phyloP scores from a whole-genome alignment of 2,113 vertebrate genomes.

The Caranx melampygus region DNA sequence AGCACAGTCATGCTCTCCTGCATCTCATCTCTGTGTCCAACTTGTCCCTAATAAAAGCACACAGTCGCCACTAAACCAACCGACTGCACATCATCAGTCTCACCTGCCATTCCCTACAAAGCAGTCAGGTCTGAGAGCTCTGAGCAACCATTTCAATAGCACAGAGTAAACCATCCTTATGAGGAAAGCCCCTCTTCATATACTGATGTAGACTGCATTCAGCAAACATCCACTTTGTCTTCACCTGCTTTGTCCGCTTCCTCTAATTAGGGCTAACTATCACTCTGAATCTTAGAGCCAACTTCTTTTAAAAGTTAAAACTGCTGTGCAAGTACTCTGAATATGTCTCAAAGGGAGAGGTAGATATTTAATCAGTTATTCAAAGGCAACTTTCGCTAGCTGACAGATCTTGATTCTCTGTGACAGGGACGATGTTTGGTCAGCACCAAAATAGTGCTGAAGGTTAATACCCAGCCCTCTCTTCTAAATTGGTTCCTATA shows the following conservation, averaged over 20 bases:
- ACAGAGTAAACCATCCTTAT: conserved; percentile 39
- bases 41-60: conserved; percentile 37
- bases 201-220: conserved; percentile 7
- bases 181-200: conserved; percentile 31
- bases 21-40: conserved; percentile 43
- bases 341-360: too few relatives aligned
- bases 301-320: neutral
- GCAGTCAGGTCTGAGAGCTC: conserved; percentile 10
- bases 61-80: neutral
- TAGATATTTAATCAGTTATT: neutral
- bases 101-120: conserved; percentile 37
- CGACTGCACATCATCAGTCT: conserved; percentile 46
- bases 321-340: too few relatives aligned
- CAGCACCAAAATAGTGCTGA: neutral
- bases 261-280: neutral
- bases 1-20: conserved; percentile 55
- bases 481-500: neutral
- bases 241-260: conserved; percentile 7
- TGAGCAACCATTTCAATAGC: conserved; percentile 27
- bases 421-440: neutral
- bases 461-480: neutral
- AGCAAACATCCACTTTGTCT: neutral
- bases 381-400: neutral
- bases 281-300: neutral
- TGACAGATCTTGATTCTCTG: neutral